These are phyloP conservation scores for Sphaeramia orbicularis DNA, from an alignment of 2,797 vertebrate species.

Conservation along the genomic window DNA sequence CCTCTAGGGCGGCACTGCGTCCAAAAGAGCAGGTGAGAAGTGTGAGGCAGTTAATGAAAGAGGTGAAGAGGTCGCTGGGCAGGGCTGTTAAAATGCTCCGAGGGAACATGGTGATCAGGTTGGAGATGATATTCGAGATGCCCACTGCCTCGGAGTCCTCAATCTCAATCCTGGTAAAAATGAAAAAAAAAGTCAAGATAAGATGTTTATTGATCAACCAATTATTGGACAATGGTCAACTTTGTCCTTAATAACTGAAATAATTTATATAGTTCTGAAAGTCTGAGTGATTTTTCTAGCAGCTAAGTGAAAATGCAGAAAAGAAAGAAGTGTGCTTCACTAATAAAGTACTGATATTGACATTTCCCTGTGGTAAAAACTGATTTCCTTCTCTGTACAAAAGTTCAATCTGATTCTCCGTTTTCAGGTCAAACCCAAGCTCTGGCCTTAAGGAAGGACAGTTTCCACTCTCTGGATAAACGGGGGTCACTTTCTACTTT, in stretches of 20 bases:
- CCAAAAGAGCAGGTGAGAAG: slow-evolving; percentile 98
- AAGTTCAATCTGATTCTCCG: slow-evolving; percentile 6
- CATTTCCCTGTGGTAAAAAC: not conserved
- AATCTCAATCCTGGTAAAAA: slow-evolving; percentile 93
- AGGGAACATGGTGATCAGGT: slow-evolving; percentile 97
- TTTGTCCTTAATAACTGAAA: not conserved
- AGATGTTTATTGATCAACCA: not conserved
- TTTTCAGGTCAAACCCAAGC: slow-evolving; percentile 4
- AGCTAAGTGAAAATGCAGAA: not conserved
- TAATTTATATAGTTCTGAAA: not conserved
- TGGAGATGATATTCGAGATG: slow-evolving; percentile 98
- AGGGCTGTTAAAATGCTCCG: slow-evolving; percentile 94
- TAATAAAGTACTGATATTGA: not conserved
- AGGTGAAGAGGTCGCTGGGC: slow-evolving; percentile 96
- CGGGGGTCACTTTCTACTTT: slow-evolving; percentile 43
- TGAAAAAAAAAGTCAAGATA: slow-evolving; percentile 25
- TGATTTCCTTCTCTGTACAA: slow-evolving; percentile 3
- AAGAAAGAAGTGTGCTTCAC: not conserved
- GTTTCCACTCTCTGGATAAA: slow-evolving; percentile 59
- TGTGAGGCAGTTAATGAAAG: slow-evolving; percentile 98
- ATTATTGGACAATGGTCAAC: not conserved
- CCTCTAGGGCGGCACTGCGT: slow-evolving; percentile 96
- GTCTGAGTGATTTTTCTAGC: not conserved
- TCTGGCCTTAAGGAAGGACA: slow-evolving; percentile 32
- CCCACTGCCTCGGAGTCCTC: slow-evolving; percentile 99